Evolutionary conservation across 2,797 vertebrate species (phyloP).

Genomic region (Periophthalmus magnuspinnatus): DNA sequence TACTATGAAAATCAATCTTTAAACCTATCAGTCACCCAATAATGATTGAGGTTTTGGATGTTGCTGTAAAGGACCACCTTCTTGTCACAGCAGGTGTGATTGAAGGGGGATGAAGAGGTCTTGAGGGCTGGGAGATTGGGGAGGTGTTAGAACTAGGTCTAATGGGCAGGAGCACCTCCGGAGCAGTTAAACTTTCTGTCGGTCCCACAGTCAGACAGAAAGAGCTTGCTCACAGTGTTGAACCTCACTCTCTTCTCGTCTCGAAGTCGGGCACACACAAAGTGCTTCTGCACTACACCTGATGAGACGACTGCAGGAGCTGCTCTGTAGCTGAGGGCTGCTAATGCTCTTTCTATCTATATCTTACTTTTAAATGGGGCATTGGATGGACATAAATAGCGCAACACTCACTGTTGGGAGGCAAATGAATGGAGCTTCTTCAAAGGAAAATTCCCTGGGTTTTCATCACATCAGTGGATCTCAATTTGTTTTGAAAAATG

Average conservation of each 20-base stretch:
- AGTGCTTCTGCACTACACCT: slow-evolving; percentile 55
- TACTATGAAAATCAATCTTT: slow-evolving; percentile 12
- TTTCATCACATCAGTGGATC: slow-evolving; percentile 63
- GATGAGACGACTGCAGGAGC: slow-evolving; percentile 51
- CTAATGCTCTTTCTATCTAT: slow-evolving; percentile 63
- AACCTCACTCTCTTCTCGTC: slow-evolving; percentile 49
- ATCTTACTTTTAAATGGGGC: slow-evolving; percentile 67
- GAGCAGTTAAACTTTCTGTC: slow-evolving; percentile 62
- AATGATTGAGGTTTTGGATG: slow-evolving; percentile 18
- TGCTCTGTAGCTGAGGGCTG: slow-evolving; percentile 57
- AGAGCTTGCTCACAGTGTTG: slow-evolving; percentile 51
- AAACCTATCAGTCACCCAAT: slow-evolving; percentile 5
- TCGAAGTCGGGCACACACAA: slow-evolving; percentile 60
- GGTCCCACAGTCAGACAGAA: slow-evolving; percentile 55
- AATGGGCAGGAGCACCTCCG: slow-evolving; percentile 64
- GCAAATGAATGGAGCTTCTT: slow-evolving; percentile 70
- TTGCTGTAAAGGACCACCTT: slow-evolving; percentile 53
- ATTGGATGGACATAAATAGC: slow-evolving; percentile 70
- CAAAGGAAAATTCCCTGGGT: slow-evolving; percentile 66
- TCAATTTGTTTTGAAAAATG: slow-evolving; percentile 43
- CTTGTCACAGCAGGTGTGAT: slow-evolving; percentile 74
- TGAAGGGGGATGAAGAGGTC: slow-evolving; percentile 30
- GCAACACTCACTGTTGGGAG: slow-evolving; percentile 62
- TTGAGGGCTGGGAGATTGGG: slow-evolving; percentile 51
- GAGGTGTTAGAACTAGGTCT: slow-evolving; percentile 60